Percentiles rank a stretch among this genome's conserved stretches.
Evolutionary conservation across 2,888 invertebrate genomes (phyloP).

Genomic region (Alsophila aescularia): DNA sequence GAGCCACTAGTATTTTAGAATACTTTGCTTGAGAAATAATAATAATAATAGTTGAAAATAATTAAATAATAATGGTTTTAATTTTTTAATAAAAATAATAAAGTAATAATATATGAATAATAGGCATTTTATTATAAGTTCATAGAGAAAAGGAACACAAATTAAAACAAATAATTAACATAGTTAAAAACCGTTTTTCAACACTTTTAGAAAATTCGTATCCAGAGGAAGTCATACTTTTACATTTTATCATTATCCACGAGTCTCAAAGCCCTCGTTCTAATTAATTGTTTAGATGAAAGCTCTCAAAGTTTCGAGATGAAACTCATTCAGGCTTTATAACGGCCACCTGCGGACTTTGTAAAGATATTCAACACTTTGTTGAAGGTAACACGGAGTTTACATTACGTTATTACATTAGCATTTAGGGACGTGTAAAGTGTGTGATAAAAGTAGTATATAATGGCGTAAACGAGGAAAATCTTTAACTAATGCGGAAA

Average conservation of each 20-base stretch:
- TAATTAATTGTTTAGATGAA: conserved; percentile 32
- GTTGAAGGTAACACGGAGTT: conserved; percentile 13
- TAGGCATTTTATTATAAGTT: neutral
- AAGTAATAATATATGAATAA: no score
- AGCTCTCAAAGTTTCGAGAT: conserved; percentile 24
- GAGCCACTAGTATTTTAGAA: no score
- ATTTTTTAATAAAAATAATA: no score
- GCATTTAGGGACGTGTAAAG: conserved; percentile 9
- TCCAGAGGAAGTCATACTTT: conserved; percentile 15
- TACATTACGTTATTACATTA: conserved; percentile 26
- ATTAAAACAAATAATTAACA: neutral
- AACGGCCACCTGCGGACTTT: conserved; percentile 27
- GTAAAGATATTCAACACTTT: conserved; percentile 31
- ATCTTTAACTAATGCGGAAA: conserved; percentile 1
- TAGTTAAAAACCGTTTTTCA: neutral
- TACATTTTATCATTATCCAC: conserved; percentile 22
- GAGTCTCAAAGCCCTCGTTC: conserved; percentile 24
- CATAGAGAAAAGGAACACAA: neutral
- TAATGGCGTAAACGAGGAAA: conserved; percentile 4
- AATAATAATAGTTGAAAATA: no score
- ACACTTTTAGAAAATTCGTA: conserved; percentile 5
- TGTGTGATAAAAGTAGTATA: conserved; percentile 4
- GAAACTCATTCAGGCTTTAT: conserved; percentile 26
- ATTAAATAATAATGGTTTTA: no score
- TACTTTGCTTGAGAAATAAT: no score